Base-by-base conservation (phyloP, 2,797 vertebrate genomes). In the Dipus sagitta region DNA sequence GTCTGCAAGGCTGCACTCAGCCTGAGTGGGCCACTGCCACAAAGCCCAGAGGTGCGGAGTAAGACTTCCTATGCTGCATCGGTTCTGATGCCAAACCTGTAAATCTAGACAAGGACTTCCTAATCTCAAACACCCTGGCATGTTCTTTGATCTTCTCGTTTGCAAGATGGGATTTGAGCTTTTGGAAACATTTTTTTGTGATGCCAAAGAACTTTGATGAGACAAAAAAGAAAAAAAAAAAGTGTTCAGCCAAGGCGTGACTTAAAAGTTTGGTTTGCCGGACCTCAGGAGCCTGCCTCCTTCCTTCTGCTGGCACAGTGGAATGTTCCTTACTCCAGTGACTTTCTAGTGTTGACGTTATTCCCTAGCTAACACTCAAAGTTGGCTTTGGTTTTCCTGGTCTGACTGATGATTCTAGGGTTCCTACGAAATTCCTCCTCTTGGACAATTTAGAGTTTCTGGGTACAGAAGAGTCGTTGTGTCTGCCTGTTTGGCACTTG, bases 31-130 rank as follows among this genome's bases (percentile, higher is more conserved):
- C 91, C 26, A 52, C 85, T 24, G 71, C 68, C 84, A 76, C 62
- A 28, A 89, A 81, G 52, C 6, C 47, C 20, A 24, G n/a, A 71
- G 9, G 11, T 32, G 42, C 1, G 11, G 42, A 94, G 32, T n/a
- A 64, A 4, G 24, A 21, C 68, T 88, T 91, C 74, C 82, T 47
- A 71, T 30, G 47, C 30, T 86, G 47, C 62, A n/a, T 75, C 77
- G 92, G 81, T 94, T 96, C 94, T 89, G 81, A 92, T 88, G 87
- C 42, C 86, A 90, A 78, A 58, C 58, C 68, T 86, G 32, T 47
- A 90, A 67, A 82, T 30, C 10, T 28, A 86, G 90, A 74, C 88
- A 90, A 88, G 60, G 82, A 64, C 78, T 83, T 88, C 65, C 87
- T 34, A 58, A 1, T 58, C 75, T 58, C 12, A 23, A 72, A 77